Conservation (phyloP, 1,140 invertebrate species). For the Calephelis nemesis region DNA sequence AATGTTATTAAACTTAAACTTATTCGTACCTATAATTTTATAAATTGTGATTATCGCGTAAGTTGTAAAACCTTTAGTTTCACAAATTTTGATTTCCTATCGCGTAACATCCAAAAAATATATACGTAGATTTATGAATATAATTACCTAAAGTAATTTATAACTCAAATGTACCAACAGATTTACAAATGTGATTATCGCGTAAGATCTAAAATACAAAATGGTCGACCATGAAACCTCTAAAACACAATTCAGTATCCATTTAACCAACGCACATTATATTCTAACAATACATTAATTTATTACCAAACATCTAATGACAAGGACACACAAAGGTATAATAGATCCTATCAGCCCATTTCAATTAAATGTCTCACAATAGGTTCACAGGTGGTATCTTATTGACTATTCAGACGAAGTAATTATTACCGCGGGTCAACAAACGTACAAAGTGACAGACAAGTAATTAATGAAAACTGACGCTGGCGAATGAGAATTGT, state of each 20-base stretch:
- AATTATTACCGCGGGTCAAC: conserved; percentile 11
- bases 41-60: no score
- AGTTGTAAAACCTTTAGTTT: no score
- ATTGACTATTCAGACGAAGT: conserved; percentile 11
- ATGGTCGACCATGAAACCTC: not conserved
- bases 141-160: no score
- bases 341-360: conserved; percentile 13
- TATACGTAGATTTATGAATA: no score
- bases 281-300: conserved; percentile 16
- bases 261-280: conserved; percentile 3
- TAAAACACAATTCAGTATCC: conserved; percentile 5
- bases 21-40: no score
- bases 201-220: no score
- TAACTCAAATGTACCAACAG: no score
- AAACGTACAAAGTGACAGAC: conserved; percentile 4
- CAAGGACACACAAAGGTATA: conserved; percentile 8
- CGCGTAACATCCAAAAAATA: no score
- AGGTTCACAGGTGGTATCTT: conserved; percentile 14
- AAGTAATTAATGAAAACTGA: conserved; percentile 1
- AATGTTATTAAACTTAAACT: no score
- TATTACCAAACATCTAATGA: conserved; percentile 16
- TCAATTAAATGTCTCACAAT: conserved; percentile 11
- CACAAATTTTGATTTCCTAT: no score
- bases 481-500: not conserved
- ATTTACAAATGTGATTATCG: no score